Percentiles rank a stretch among this genome's conserved stretches.
Evolutionary conservation across 1,140 invertebrate genomes (phyloP).

Genomic region (Drosophila simulans): DNA sequence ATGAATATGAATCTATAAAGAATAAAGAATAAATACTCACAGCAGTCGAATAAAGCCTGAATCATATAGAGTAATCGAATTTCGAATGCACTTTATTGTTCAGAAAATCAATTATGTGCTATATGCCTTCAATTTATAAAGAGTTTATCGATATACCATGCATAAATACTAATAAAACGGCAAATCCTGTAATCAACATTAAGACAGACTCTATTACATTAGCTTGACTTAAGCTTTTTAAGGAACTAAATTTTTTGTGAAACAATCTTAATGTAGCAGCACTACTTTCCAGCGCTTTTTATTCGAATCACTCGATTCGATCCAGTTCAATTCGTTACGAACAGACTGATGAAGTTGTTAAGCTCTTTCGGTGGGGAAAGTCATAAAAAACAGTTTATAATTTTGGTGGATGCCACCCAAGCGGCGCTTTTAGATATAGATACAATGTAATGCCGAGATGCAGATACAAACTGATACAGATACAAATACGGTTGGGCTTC

Average conservation of each 20-base stretch:
- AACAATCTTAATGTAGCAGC: not conserved
- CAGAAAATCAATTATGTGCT: not conserved
- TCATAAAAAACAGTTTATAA: constrained; percentile 45
- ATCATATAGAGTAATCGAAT: not conserved
- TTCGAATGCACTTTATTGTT: constrained; percentile 1
- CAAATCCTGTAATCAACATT: too few species aligned
- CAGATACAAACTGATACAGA: constrained; percentile 14
- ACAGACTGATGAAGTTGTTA: constrained; percentile 26
- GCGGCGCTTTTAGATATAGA: constrained; percentile 28
- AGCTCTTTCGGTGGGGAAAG: constrained; percentile 15
- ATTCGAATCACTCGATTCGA: constrained; percentile 17
- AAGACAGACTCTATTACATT: too few species aligned
- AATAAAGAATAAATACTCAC: constrained; percentile 2
- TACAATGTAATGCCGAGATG: constrained; percentile 2
- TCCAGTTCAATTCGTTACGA: constrained; percentile 26
- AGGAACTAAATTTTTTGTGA: too few species aligned
- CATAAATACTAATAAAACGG: too few species aligned
- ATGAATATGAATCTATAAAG: constrained; percentile 18
- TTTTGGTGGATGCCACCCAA: constrained; percentile 64
- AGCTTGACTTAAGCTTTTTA: too few species aligned
- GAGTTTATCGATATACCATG: too few species aligned
- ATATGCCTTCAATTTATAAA: not conserved
- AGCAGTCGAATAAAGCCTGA: not conserved
- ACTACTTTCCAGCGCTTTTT: not conserved
- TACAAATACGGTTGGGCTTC: constrained; percentile 28